These are phyloP conservation scores for Leptarthrus brevirostris DNA, from an alignment of 2,888 invertebrate species.

Conservation along the genomic window DNA sequence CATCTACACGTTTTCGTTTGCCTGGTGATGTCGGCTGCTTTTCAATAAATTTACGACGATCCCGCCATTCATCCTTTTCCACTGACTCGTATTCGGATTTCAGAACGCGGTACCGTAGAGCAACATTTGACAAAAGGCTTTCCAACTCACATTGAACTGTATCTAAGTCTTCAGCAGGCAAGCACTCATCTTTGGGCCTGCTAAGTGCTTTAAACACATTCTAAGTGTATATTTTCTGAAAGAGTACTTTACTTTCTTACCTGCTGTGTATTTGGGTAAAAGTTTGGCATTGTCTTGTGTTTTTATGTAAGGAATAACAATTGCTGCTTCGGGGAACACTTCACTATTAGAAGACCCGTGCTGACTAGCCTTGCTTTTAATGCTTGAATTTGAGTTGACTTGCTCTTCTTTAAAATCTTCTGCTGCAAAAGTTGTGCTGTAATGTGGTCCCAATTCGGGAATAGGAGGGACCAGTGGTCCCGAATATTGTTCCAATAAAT, in stretches of 20 bases:
- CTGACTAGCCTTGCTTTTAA: slow-evolving; percentile 59
- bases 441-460: slow-evolving; percentile 90
- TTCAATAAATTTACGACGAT: slow-evolving; percentile 53
- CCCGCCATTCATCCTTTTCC: slow-evolving; percentile 72
- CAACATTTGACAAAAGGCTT: slow-evolving; percentile 83
- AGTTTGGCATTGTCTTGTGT: slow-evolving; percentile 75
- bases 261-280: slow-evolving; percentile 75
- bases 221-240: slow-evolving; percentile 15
- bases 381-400: slow-evolving; percentile 70
- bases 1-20: slow-evolving; percentile 62
- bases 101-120: slow-evolving; percentile 82
- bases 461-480: slow-evolving; percentile 78
- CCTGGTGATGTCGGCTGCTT: slow-evolving; percentile 58
- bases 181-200: slow-evolving; percentile 78
- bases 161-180: slow-evolving; percentile 90
- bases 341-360: slow-evolving; percentile 53
- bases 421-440: slow-evolving; percentile 88
- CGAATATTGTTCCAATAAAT: slow-evolving; percentile 71
- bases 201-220: slow-evolving; percentile 69
- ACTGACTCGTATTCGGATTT: slow-evolving; percentile 79
- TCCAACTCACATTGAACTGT: slow-evolving; percentile 88
- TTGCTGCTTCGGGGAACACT: slow-evolving; percentile 46
- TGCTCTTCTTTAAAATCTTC: slow-evolving; percentile 83
- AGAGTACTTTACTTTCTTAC: slow-evolving; percentile 57
- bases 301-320: slow-evolving; percentile 73